Conservation (phyloP, 2,797 vertebrate species). For the Chlorospingus flavigularis region DNA sequence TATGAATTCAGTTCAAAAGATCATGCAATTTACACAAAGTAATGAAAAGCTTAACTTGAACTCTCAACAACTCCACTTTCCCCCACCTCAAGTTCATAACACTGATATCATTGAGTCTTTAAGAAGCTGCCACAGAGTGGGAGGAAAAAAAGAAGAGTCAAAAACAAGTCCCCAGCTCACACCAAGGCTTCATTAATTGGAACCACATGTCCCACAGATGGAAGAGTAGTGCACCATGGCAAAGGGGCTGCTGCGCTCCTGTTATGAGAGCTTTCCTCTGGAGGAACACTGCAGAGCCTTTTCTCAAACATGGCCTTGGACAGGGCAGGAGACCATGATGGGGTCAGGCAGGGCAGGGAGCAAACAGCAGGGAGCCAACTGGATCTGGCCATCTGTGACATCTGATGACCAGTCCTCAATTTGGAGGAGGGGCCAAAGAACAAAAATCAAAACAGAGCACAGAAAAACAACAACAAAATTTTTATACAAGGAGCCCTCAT, state of each 20-base stretch:
- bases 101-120: background rate
- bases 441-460: background rate
- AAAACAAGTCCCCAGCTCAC: background rate
- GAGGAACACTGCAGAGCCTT: background rate
- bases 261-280: rapidly evolving
- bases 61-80: background rate
- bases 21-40: slow-evolving; percentile 15
- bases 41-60: slow-evolving; percentile 9
- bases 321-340: rapidly evolving
- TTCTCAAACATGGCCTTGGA: rapidly evolving
- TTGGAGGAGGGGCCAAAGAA: background rate
- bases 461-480: background rate
- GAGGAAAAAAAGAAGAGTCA: background rate
- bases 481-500: background rate
- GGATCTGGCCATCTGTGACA: background rate
- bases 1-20: background rate
- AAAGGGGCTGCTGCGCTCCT: background rate
- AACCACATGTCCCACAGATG: rapidly evolving
- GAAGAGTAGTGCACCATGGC: rapidly evolving
- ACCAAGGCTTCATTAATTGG: background rate
- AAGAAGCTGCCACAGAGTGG: background rate
- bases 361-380: background rate
- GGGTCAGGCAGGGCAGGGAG: background rate
- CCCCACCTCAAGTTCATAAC: background rate
- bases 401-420: rapidly evolving